Conservation (phyloP, 2,113 vertebrate genomes). For the Irena cyanogastra region DNA sequence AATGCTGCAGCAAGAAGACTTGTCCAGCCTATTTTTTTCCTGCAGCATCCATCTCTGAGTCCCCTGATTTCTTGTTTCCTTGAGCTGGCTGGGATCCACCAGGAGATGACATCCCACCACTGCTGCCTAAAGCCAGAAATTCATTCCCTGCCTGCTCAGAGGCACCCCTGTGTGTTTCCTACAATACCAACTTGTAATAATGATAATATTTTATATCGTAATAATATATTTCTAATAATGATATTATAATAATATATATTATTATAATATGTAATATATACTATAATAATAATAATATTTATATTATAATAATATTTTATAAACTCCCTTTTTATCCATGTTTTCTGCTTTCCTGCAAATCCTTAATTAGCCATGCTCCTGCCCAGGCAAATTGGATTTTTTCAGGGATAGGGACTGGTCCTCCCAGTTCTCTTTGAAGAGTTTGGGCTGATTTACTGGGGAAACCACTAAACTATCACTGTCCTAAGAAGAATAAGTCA, state of each 20-base stretch:
- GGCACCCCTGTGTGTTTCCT: not conserved
- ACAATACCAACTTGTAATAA: rapidly evolving
- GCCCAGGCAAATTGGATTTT: not conserved
- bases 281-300: too few species aligned
- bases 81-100: slow-evolving; percentile 12
- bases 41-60: not conserved
- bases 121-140: not conserved
- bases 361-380: not conserved
- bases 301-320: not conserved
- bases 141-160: not conserved
- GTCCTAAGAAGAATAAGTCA: not conserved
- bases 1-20: not conserved
- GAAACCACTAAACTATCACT: not conserved
- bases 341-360: not conserved
- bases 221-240: too few species aligned
- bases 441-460: not conserved
- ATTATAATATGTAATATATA: too few species aligned
- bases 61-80: not conserved
- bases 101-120: not conserved
- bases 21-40: not conserved
- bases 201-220: not conserved
- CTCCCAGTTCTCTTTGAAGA: not conserved
- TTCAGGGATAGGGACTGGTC: not conserved
- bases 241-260: too few species aligned
- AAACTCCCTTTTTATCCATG: not conserved